Percentiles rank a stretch among this genome's conserved stretches.
These are phyloP conservation scores for Corbicula japonica DNA, from an alignment of 2,888 invertebrate genomes.

Conservation along the genomic window DNA sequence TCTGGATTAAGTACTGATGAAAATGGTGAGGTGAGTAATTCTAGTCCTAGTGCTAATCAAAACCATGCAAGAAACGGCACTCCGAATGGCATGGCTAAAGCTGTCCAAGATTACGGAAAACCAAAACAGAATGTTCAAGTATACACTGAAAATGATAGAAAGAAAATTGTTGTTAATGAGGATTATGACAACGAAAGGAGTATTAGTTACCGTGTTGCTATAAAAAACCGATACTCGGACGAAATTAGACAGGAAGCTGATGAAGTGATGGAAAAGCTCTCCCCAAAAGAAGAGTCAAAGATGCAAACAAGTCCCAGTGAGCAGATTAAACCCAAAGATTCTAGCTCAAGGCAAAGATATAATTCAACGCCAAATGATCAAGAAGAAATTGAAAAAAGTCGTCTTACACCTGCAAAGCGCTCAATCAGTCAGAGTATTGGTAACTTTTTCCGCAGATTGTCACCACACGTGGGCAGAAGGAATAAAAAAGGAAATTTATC, in stretches of 20 bases:
- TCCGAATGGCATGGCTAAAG: constrained; percentile 54
- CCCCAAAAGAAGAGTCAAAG: constrained; percentile 47
- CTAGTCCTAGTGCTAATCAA: constrained; percentile 38
- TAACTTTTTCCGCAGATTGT: constrained; percentile 82
- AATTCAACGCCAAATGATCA: constrained; percentile 66
- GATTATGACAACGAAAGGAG: constrained; percentile 79
- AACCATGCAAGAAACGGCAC: constrained; percentile 28
- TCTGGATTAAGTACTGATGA: constrained; percentile 49
- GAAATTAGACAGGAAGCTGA: constrained; percentile 70
- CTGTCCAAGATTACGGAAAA: constrained; percentile 25
- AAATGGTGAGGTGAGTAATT: constrained; percentile 14
- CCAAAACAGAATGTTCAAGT: constrained; percentile 40
- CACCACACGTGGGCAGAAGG: constrained; percentile 74
- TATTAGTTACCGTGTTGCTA: constrained; percentile 78
- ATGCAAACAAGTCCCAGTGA: no score
- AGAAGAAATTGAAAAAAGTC: constrained; percentile 49
- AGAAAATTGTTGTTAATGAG: constrained; percentile 65
- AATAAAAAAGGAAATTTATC: constrained; percentile 73
- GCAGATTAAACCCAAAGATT: no score
- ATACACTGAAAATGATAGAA: constrained; percentile 23
- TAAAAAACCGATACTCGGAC: constrained; percentile 74
- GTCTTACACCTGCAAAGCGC: constrained; percentile 78
- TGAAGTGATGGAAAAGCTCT: constrained; percentile 56
- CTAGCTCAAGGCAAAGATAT: constrained; percentile 55
- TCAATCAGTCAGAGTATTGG: constrained; percentile 82